Conservation (phyloP, 1,140 invertebrate species). For the Mizuhopecten yessoensis region DNA sequence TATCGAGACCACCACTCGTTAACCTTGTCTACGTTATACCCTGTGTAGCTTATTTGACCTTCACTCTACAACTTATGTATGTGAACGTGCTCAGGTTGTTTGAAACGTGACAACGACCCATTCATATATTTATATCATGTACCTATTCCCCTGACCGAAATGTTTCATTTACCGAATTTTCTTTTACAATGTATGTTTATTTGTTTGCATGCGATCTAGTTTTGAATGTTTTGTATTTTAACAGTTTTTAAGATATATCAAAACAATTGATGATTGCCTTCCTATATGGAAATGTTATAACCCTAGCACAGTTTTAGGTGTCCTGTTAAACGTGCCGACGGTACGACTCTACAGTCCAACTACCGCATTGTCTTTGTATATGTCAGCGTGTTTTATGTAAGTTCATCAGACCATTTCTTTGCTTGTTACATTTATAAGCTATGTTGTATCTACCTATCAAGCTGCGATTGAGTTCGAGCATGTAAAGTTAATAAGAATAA, state of each 20-base stretch:
- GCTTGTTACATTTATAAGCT: background rate
- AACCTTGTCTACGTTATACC: background rate
- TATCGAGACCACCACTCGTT: too few relatives aligned
- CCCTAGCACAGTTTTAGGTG: background rate
- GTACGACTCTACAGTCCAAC: background rate
- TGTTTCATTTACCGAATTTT: background rate
- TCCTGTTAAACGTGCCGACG: background rate
- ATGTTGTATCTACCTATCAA: background rate
- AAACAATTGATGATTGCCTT: background rate
- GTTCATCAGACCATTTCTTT: background rate
- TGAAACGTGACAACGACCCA: background rate
- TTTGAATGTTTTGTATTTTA: background rate
- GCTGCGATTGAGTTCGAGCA: background rate
- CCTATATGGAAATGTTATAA: background rate
- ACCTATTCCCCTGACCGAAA: conserved; percentile 20
- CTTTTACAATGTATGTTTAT: background rate
- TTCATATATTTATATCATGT: background rate
- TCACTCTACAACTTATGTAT: background rate
- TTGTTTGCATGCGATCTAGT: background rate
- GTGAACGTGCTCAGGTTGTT: background rate
- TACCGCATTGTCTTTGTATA: conserved; percentile 7
- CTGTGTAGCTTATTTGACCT: background rate
- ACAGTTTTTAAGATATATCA: background rate
- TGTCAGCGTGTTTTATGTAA: background rate
- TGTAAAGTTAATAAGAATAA: conserved; percentile 30